Base-by-base conservation (phyloP, 2,113 vertebrate species). In the Centropristis striata region DNA sequence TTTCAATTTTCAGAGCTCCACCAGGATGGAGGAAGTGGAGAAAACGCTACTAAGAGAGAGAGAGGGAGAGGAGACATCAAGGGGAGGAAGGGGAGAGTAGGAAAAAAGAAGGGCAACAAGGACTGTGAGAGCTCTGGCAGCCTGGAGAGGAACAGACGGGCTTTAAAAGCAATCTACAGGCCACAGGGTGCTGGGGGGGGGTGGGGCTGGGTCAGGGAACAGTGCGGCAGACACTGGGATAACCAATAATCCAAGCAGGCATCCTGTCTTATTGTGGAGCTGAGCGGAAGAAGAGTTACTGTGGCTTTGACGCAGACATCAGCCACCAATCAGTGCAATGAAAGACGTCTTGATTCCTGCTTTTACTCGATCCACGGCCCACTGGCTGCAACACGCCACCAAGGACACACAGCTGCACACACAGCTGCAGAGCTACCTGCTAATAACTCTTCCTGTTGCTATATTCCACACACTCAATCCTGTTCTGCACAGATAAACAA, bases 161-260 rank as follows among this genome's bases (percentile, higher is more conserved):
- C 80, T 85, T 84, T 80, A 86, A 75, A 85, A 69, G 84, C 85
- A 84, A 87, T 83, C 69, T 84, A 73, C 81, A 91, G 83, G 83
- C 86, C 78, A 78, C 59, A 51, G 78, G 55, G 80, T 44, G 65
- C 67, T 64, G 77, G 65, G 66, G 78, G 75, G 23, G 79, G 85
- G 75, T 70, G 84, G 84, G 86, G 85, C 63, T 63, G 83, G 77
- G 80, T 77, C 78, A 88, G 72, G 58, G 61, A 88, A 63, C 73
- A 69, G 83, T 59, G 81, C 70, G 69, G 85, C 85, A 89, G 81
- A 89, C 50, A 69, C 64, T 39, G 63, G 84, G 81, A 87, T 44
- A 60, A 89, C 81, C 79, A 88, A 84, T 69, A 86, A 88, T 89
- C 85, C 84, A 84, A 80, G 11, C 53, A 67, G 55, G 79, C 87